Evolutionary conservation across 2,797 vertebrate species (phyloP), one percentile per base, ranked within the genome.

Genomic region (Gastrophryne carolinensis): DNA sequence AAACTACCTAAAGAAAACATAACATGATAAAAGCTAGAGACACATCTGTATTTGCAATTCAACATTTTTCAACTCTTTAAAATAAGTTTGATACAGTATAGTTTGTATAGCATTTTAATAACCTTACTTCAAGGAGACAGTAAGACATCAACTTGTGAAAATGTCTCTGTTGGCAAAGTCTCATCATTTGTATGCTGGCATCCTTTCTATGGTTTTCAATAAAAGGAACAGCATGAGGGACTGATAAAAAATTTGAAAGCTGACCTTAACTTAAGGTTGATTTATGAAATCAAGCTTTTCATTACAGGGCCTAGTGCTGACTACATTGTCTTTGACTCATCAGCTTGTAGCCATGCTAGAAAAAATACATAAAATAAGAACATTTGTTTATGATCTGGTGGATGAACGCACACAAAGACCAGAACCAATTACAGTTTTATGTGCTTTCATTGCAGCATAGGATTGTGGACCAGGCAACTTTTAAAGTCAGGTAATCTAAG

Each of bases 211-310:
- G 89, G 85, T 89, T 90, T 91, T 90, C 83, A 89, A 88, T 91
- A 88, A 87, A 87, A 65, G 85, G 82, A 83, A 79, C 83, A 80
- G 80, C 85, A 85, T 81, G 83, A 87, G 84, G 82, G 75, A 83
- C 70, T 89, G 91, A 92, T 92, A 92, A 93, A 88, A n/a, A 91
- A 91, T 94, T 81, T 93, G 90, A 89, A 86, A 84, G 90, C 96
- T 93, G 91, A 94, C 93, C 92, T 93, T 86, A 93, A 89, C 91
- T 87, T 92, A 73, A 83, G 88, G 86, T 93, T 97, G 95, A 97
- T 97, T 96, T 94, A 98, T 98, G 92, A 93, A 96, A 95, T 90
- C 86, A 88, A 85, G 80, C 83, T 90, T 93, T 93, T 91, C 91
- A 93, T 94, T 95, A 96, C 94, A 92, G 94, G 87, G 89, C 90